phyloP scores from a whole-genome alignment of 1,140 invertebrate genomes.

The Semibalanus balanoides region DNA sequence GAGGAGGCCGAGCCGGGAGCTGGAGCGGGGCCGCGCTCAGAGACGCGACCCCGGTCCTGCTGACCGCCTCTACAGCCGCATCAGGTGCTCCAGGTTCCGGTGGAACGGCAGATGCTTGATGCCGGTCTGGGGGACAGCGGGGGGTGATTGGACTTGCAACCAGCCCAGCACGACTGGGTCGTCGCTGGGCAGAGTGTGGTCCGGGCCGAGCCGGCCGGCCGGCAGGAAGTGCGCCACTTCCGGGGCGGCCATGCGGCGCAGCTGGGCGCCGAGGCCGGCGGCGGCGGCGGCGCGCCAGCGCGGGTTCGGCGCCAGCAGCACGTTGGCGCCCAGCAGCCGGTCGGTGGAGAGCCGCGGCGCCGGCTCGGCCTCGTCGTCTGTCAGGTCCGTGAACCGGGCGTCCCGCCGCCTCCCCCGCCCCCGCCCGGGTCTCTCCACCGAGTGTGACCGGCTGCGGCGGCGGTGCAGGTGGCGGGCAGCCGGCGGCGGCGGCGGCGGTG shows the following conservation, averaged over 20 bases:
- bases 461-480: too few relatives aligned
- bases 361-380: neutral
- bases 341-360: neutral
- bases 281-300: neutral
- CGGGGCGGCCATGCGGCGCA: neutral
- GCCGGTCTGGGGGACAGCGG: neutral
- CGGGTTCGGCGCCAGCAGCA: neutral
- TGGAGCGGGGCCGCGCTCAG: neutral
- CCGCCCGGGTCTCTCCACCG: neutral
- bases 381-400: neutral
- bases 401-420: too few relatives aligned
- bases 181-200: neutral
- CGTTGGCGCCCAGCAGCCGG: neutral
- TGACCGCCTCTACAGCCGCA: neutral
- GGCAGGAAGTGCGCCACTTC: neutral
- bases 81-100: neutral
- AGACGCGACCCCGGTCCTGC: too few relatives aligned
- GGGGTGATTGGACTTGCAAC: constrained; percentile 3
- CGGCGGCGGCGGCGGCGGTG: too few relatives aligned
- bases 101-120: neutral
- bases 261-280: neutral
- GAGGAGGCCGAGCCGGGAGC: too few relatives aligned
- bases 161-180: neutral
- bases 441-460: neutral
- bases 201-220: neutral